These are phyloP conservation scores for Bombus haemorrhoidalis DNA, from an alignment of 1,140 invertebrate species.

Conservation along the genomic window DNA sequence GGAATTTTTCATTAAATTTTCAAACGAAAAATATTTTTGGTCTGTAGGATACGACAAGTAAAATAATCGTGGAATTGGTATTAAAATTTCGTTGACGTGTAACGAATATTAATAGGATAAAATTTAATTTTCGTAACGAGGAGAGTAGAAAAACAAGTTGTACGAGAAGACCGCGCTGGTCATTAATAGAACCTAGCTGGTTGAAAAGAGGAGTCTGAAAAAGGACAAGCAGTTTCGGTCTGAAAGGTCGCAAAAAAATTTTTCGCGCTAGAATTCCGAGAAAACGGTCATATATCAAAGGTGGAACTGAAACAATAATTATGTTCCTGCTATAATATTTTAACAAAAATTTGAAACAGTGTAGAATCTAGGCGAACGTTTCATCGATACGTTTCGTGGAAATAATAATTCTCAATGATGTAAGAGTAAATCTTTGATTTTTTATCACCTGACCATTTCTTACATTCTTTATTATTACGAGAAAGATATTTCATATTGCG, in stretches of 20 bases:
- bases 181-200: not conserved
- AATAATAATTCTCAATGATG: not conserved
- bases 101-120: not conserved
- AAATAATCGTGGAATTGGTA: too few species aligned
- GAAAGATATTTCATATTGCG: too few species aligned
- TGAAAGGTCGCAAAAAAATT: not conserved
- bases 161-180: not conserved
- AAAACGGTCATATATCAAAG: slow-evolving; percentile 35
- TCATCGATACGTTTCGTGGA: not conserved
- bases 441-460: not conserved
- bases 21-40: too few species aligned
- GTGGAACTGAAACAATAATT: not conserved
- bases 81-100: too few species aligned
- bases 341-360: slow-evolving; percentile 4
- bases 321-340: not conserved
- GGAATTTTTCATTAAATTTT: too few species aligned
- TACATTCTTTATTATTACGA: not conserved
- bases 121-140: not conserved
- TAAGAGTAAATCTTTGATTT: not conserved
- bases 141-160: not conserved
- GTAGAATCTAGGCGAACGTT: not conserved
- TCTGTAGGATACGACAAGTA: too few species aligned
- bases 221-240: not conserved
- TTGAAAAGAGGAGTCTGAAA: slow-evolving; percentile 1
- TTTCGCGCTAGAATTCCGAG: slow-evolving; percentile 18